A percentile compares a stretch with the other conserved stretches of the same genome.
Evolutionary conservation across 2,888 invertebrate genomes (phyloP).

Genomic region (Magallana nippona): DNA sequence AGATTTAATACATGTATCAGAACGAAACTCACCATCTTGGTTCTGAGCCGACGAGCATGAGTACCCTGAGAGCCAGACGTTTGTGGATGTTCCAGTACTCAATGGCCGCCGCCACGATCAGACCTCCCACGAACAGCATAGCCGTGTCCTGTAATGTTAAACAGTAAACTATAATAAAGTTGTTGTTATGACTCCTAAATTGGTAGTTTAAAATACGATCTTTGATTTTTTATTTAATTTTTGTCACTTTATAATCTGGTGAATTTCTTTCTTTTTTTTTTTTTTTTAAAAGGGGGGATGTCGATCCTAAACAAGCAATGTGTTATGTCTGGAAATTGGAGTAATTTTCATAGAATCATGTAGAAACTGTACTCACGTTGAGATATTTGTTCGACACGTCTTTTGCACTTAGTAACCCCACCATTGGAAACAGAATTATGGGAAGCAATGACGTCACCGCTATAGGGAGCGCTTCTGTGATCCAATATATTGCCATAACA

Average conservation of each 20-base stretch:
- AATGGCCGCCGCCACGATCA: slow-evolving; percentile 93
- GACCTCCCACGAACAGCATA: slow-evolving; percentile 84
- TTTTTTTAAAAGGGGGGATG: no score
- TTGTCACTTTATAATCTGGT: no score
- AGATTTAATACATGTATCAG: no score
- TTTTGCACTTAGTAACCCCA: slow-evolving; percentile 63
- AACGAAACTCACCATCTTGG: slow-evolving; percentile 63
- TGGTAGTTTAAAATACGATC: no score
- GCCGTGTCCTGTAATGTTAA: slow-evolving; percentile 74
- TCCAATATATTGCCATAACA: slow-evolving; percentile 77
- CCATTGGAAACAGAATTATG: slow-evolving; percentile 67
- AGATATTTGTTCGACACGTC: slow-evolving; percentile 61
- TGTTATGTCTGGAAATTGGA: no score
- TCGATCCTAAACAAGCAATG: no score
- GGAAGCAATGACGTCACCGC: slow-evolving; percentile 77
- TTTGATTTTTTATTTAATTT: no score
- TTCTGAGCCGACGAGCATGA: slow-evolving; percentile 83
- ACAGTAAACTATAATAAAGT: not conserved
- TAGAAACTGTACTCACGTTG: slow-evolving; percentile 59
- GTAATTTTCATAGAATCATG: no score
- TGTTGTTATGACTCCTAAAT: no score
- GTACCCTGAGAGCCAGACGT: slow-evolving; percentile 90
- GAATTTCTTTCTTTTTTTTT: no score
- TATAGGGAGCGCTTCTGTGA: slow-evolving; percentile 75
- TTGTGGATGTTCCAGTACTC: slow-evolving; percentile 93